A percentile compares a stretch with the other conserved stretches of the same genome.
phyloP scores from a whole-genome alignment of 1,140 invertebrate species.

The Bathynomus jamesi region DNA sequence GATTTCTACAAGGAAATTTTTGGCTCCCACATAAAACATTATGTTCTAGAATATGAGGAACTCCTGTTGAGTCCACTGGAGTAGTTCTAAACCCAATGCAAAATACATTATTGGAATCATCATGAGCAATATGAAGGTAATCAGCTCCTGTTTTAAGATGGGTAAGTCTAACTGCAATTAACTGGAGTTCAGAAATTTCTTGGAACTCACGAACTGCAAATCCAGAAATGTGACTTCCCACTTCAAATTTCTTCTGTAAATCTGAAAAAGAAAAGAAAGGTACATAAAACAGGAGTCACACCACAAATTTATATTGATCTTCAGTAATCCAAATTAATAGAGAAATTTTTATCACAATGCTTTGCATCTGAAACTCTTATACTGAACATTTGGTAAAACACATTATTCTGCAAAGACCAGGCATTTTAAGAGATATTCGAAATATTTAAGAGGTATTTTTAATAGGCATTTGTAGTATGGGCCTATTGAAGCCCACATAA shows the following conservation, averaged over 20 bases:
- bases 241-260: not conserved
- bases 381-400: no score
- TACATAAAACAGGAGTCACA: no score
- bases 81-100: conserved; percentile 83
- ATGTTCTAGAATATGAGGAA: conserved; percentile 91
- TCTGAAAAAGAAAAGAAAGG: no score
- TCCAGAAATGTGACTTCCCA: conserved; percentile 39
- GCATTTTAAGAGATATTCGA: no score
- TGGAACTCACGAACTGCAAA: conserved; percentile 42
- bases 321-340: no score
- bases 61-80: conserved; percentile 76
- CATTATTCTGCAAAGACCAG: no score
- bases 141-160: conserved; percentile 75
- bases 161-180: conserved; percentile 65
- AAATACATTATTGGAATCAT: conserved; percentile 86
- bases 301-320: no score
- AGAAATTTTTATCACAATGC: no score
- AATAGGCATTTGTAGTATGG: no score
- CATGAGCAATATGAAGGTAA: conserved; percentile 77
- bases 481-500: no score
- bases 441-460: no score
- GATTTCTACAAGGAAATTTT: conserved; percentile 75
- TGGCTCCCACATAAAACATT: conserved; percentile 81
- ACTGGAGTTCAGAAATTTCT: conserved; percentile 55
- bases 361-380: no score